Evolutionary conservation across 2,113 vertebrate species (phyloP), one percentile per base, ranked within the genome.

Genomic region (Lates calcarifer): DNA sequence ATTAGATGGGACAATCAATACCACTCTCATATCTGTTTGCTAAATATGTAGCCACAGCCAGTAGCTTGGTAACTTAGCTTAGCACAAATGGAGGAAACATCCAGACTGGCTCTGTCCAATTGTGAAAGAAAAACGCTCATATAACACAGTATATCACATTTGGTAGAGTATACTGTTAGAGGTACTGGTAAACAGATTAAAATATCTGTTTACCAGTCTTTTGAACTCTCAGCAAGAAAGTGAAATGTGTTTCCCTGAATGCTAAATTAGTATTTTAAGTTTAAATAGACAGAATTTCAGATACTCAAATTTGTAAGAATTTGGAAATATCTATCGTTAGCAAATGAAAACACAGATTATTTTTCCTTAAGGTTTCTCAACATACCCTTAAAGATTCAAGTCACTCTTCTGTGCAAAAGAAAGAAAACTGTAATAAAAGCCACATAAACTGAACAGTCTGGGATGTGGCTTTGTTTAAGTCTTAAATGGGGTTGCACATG

Each of bases 401-500:
- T n/a, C n/a, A n/a, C n/a, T n/a, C n/a, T n/a, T n/a, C n/a, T n/a
- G n/a, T n/a, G n/a, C n/a, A 45, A 18, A 45, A 3, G 43, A 45
- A 45, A 45, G 14, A 45, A 45, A 49, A 31, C 53, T 62, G 14
- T 28, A 35, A 8, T 26, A 17, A n/a, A 55, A 67, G 47, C 14
- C 64, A 11, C 39, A n/a, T 39, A 28, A 65, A 51, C n/a, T 31
- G 18, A 77, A 58, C 20, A 51, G 66, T 35, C 43, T 31, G 20
- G 43, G 35, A 41, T 55, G 56, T 8, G 26, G 24, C 26, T 43
- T 60, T 66, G 60, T 71, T 65, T 49, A 43, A 39, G 29, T 60
- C 33, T 24, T 67, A 26, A 47, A 77, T 29, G 57, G n/a, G 33
- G 49, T 55, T 65, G 53, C 14, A 33, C 58, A 55, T 62, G 55